A percentile compares a stretch with the other conserved stretches of the same genome.
These are phyloP conservation scores for Epinotia brunnichana DNA, from an alignment of 2,888 invertebrate species.

Conservation along the genomic window DNA sequence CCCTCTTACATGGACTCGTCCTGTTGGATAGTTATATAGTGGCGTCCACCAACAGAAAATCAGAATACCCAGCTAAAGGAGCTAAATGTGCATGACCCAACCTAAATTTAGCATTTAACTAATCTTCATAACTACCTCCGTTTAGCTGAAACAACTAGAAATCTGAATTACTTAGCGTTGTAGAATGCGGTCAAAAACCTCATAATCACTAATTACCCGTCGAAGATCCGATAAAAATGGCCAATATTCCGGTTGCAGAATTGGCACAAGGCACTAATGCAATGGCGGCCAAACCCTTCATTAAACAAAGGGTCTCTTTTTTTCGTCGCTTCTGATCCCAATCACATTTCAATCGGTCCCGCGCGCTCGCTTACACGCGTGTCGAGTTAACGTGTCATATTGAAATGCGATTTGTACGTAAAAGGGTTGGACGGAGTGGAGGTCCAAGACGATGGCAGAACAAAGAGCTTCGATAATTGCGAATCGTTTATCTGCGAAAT, in stretches of 20 bases:
- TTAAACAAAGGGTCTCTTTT: slow-evolving; percentile 53
- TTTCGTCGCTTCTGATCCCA: neutral
- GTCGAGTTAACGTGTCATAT: neutral
- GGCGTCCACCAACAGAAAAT: too few relatives aligned
- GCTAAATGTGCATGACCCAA: too few relatives aligned
- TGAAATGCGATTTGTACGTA: neutral
- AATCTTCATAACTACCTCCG: neutral
- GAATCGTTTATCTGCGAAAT: slow-evolving; percentile 57
- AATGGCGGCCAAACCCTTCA: slow-evolving; percentile 57
- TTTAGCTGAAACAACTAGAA: slow-evolving; percentile 15
- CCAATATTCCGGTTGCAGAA: slow-evolving; percentile 62
- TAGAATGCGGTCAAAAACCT: slow-evolving; percentile 30
- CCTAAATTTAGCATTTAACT: slow-evolving; percentile 1
- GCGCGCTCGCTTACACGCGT: neutral
- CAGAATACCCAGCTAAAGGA: too few relatives aligned
- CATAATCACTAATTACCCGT: slow-evolving; percentile 50
- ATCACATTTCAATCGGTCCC: neutral
- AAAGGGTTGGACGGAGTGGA: neutral
- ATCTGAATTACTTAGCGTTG: slow-evolving; percentile 17
- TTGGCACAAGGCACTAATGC: slow-evolving; percentile 61
- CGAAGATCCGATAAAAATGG: slow-evolving; percentile 59
- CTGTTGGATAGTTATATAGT: too few relatives aligned
- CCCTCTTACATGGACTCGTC: too few relatives aligned
- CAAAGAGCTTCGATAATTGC: slow-evolving; percentile 62
- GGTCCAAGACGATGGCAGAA: slow-evolving; percentile 60